Percentiles rank a stretch among this genome's conserved stretches.
Conservation (phyloP, 1,140 invertebrate species). For the Eubasilissa regina region DNA sequence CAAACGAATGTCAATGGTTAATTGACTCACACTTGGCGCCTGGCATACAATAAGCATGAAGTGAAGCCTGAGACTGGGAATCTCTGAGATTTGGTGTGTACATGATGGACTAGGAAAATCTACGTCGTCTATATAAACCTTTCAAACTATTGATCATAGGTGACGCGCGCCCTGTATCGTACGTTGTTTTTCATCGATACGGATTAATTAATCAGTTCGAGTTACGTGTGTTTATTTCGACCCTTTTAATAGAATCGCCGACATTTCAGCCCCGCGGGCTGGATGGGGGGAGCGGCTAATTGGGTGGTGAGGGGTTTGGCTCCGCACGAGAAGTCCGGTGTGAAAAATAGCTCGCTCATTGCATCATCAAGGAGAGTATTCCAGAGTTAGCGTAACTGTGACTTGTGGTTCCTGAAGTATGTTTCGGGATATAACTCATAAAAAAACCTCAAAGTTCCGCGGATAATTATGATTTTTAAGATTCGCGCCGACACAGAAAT, state of each 20-base stretch:
- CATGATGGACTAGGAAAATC: too few species aligned
- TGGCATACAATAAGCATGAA: too few species aligned
- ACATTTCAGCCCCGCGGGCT: background rate
- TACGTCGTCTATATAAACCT: too few species aligned
- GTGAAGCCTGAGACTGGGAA: too few species aligned
- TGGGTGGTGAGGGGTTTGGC: background rate
- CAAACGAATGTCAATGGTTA: too few species aligned
- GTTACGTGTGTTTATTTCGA: background rate
- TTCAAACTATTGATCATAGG: background rate
- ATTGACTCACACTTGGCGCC: too few species aligned
- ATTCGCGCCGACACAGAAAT: background rate
- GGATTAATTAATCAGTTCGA: conserved; percentile 1
- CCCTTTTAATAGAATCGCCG: conserved; percentile 4
- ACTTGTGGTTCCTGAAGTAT: background rate
- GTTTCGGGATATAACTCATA: background rate
- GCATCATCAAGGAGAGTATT: conserved; percentile 21
- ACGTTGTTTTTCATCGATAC: background rate
- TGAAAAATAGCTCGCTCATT: conserved; percentile 13
- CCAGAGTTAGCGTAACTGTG: background rate
- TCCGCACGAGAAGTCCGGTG: background rate
- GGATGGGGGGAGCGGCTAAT: background rate
- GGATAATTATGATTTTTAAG: conserved; percentile 11
- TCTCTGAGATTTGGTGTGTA: too few species aligned
- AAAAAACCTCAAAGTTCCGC: background rate
- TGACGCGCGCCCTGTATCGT: background rate